Evolutionary conservation across 2,113 vertebrate species (phyloP), one percentile per base, ranked within the genome.

Genomic region (Paramormyrops kingsleyae): DNA sequence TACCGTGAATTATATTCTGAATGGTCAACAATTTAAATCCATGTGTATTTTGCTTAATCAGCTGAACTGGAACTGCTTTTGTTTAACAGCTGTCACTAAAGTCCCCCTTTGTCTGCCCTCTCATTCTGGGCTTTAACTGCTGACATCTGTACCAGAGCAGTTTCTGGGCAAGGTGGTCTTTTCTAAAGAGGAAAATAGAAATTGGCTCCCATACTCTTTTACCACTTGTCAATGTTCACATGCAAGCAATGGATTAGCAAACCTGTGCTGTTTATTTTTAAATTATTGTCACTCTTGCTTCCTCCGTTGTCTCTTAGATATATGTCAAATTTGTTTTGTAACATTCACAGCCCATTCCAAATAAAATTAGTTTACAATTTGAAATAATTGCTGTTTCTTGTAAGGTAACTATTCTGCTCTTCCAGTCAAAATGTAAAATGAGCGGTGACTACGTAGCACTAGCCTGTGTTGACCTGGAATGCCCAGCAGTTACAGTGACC

Each of bases 141-240:
- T 89, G 80, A 85, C 44, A 39, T 85, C 74, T 77, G 50, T 59
- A 84, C 21, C 31, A 21, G 56, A 59, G 74, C 88, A 46, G 77
- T 46, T 84, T 89, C 88, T 89, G 21, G 39, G 39, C 17, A 62
- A 49, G 17, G 5, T 83, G 8, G 3, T 89, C 1, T 42, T 52
- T 83, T 53, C 44, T 27, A 19, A 47, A 84, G 44, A 21, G 24
- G 49, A 24, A 27, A 46, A 70, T 7, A 52, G 35, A 89, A 85
- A 83, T 19, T 59, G 77, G 27, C 70, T 39, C 27, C 17, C 31
- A 13, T 31, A 53, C 42, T 70, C 52, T 70, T 19, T 77, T 53
- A 17, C 46, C 27, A 17, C 46, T 88, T 66, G 27, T 80, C 66
- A 24, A 39, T 21, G 46, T 52, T 89, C 5, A 39, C n/a, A 27